These are phyloP conservation scores for Coracias cyanogaster DNA, from an alignment of 2,797 vertebrate species.

Conservation along the genomic window DNA sequence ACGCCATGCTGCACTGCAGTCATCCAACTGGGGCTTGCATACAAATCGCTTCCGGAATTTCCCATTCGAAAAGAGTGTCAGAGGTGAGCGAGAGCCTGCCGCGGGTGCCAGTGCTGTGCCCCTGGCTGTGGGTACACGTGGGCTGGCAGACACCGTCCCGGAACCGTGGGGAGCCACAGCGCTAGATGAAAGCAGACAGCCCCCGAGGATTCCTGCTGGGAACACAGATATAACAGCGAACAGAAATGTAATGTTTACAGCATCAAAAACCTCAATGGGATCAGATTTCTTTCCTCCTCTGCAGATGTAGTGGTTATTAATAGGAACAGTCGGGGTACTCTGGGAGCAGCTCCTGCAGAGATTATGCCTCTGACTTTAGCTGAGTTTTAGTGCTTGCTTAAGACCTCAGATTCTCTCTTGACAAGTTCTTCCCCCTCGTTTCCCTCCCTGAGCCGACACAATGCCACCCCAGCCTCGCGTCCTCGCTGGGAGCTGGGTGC, in stretches of 20 bases:
- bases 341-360: slow-evolving; percentile 1
- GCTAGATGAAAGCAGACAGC: background rate
- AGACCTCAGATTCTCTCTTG: background rate
- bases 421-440: background rate
- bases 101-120: too few relatives aligned
- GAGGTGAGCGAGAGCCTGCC: background rate
- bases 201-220: background rate
- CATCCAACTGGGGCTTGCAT: background rate
- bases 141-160: background rate
- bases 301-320: slow-evolving; percentile 37
- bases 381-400: background rate
- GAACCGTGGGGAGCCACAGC: background rate
- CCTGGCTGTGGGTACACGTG: background rate
- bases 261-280: background rate
- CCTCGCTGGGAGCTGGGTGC: background rate
- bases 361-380: background rate
- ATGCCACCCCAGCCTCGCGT: background rate
- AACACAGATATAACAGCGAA: background rate
- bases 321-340: slow-evolving; percentile 7
- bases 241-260: slow-evolving; percentile 14
- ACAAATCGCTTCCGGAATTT: background rate
- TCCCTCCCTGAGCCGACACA: background rate
- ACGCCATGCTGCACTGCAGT: background rate
- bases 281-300: background rate
- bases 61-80: background rate